Base-by-base conservation (phyloP, 2,888 invertebrate species). In the Melanostoma scalare region DNA sequence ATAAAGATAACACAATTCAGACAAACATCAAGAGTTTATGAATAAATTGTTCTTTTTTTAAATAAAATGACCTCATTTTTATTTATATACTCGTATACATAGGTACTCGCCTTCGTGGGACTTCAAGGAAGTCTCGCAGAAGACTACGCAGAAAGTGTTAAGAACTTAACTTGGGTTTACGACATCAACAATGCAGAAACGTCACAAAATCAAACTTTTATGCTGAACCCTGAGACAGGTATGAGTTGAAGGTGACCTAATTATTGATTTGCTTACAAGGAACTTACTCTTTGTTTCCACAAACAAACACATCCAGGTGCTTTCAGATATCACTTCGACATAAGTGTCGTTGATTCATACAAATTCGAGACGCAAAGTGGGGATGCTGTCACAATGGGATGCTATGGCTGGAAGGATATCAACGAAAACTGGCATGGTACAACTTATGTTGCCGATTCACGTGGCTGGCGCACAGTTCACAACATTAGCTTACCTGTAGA, bases 371-470 rank as follows among this genome's bases (percentile, higher is more conserved):
- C 65, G 3, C 48, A 67, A 38, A 78, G 78, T 31, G 58, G 10
- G 4, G 78, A 78, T 5, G 58, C 50, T 0, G 58, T 78, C 9
- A 78, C 72, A 0, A 31, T 78, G 52, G 78, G 78, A 4, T 78
- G 78, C 53, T 78, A 72, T 20, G 78, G 78, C 3, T 78, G 78
- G 78, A 72, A 65, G 46, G 78, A 78, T 44, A 63, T 38, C 9
- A 44, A n/a, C 6, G 60, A 67, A 5, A 72, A 9, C 5, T 72
- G 72, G 72, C 72, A 78, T 46, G 6, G 35, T 8, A 71, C 44
- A 3, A 78, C 65, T 9, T 78, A 72, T 20, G 72, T 78, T 1
- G 78, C 78, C 0, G 78, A 78, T 35, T 40, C 50, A 6, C 78
- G 58, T 31, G 78, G 78, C 3, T 67, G 72, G 52, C 33, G 78